phyloP scores from a whole-genome alignment of 2,113 vertebrate genomes.

The Emydura subglobosa region DNA sequence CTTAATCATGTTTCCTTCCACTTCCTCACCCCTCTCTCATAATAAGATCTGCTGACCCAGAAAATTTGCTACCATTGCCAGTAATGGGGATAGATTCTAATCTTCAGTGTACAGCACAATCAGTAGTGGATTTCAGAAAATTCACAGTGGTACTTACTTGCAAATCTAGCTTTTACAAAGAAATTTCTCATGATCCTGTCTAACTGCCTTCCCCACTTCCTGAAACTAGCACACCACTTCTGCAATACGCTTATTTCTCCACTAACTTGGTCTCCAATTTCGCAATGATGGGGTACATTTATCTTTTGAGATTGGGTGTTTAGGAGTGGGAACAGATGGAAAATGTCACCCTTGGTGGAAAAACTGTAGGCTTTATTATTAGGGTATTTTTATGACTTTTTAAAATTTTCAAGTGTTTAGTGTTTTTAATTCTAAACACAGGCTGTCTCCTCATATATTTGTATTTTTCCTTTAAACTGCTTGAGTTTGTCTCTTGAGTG shows the following conservation, averaged over 20 bases:
- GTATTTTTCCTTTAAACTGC: neutral
- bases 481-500: constrained; percentile 15
- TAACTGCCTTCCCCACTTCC: neutral
- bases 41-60: neutral
- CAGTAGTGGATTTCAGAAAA: neutral
- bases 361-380: neutral
- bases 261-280: neutral
- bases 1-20: neutral
- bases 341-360: neutral
- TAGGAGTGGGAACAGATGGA: neutral
- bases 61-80: neutral
- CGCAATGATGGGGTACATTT: neutral
- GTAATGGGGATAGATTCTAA: neutral
- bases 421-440: constrained; percentile 29
- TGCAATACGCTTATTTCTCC: neutral
- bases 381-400: constrained; percentile 1
- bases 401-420: neutral
- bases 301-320: neutral
- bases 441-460: neutral
- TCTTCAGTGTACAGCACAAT: neutral
- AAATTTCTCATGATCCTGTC: neutral
- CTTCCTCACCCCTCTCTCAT: neutral
- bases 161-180: neutral
- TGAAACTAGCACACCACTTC: neutral
- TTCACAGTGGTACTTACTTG: neutral